Evolutionary conservation across 1,140 invertebrate species (phyloP).

Genomic region (Drosophila oshimai): DNA sequence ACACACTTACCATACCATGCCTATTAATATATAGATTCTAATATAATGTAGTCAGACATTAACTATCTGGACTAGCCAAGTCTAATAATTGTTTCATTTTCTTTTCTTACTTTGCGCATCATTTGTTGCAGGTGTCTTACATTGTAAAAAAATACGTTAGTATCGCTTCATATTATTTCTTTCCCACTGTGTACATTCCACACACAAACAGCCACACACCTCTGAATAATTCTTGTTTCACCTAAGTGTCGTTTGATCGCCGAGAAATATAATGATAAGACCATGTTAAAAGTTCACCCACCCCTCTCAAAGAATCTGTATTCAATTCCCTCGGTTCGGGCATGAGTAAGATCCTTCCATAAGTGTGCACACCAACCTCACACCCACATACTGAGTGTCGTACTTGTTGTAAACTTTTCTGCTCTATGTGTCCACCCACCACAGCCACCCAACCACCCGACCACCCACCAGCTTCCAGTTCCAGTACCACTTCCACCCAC

Average conservation of each 20-base stretch:
- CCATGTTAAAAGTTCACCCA: not conserved
- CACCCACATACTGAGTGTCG: constrained; percentile 47
- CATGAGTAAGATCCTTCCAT: constrained; percentile 60
- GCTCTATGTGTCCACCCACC: constrained; percentile 55
- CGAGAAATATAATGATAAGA: constrained; percentile 4
- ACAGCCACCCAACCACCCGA: constrained; percentile 10
- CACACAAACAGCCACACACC: constrained; percentile 9
- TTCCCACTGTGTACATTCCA: constrained; percentile 47
- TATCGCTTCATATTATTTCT: constrained; percentile 78
- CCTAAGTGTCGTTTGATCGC: constrained; percentile 34
- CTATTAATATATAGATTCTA: constrained; percentile 18
- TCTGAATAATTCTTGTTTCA: constrained; percentile 28
- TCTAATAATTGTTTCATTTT: constrained; percentile 78
- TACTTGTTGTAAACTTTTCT: constrained; percentile 62
- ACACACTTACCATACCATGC: constrained; percentile 16
- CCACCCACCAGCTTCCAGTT: not conserved
- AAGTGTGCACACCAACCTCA: constrained; percentile 21
- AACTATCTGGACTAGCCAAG: constrained; percentile 64
- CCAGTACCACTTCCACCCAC: constrained; percentile 25
- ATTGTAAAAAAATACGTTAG: constrained; percentile 83
- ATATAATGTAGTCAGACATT: constrained; percentile 36
- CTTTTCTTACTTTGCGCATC: constrained; percentile 80
- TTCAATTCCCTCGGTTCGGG: constrained; percentile 29
- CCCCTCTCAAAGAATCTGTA: constrained; percentile 14
- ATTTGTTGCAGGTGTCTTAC: constrained; percentile 82